Percentiles rank a stretch among this genome's conserved stretches.
Conservation (phyloP, 2,113 vertebrate species). For the Mesoclemmys tuberculata region DNA sequence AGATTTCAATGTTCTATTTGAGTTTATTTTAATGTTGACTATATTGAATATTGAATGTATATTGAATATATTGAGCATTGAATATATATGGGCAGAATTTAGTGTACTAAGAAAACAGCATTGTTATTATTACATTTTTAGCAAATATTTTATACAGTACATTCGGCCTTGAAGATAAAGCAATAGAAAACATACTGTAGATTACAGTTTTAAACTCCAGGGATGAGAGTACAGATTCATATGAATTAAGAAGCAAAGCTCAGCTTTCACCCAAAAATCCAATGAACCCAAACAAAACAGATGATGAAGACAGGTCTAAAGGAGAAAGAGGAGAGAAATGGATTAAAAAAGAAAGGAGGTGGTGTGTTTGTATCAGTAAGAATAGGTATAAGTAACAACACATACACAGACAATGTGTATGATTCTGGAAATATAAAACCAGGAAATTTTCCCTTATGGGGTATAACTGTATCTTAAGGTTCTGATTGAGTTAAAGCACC, state of each 20-base stretch:
- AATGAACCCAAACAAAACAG: rapidly evolving
- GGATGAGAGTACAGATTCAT: background rate
- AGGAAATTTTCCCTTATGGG: background rate
- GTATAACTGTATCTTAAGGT: background rate
- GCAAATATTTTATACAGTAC: background rate
- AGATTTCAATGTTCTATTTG: background rate
- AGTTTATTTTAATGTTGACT: background rate
- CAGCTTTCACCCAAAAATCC: background rate
- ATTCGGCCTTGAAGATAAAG: background rate
- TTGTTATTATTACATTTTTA: background rate
- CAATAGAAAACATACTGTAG: background rate
- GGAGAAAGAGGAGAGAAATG: background rate
- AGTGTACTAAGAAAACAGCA: background rate
- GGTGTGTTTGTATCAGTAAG: background rate
- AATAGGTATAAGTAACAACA: background rate
- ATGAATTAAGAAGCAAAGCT: background rate
- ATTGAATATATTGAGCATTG: no score
- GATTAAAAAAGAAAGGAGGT: rapidly evolving
- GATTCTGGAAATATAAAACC: background rate
- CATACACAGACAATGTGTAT: background rate
- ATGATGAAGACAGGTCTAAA: background rate
- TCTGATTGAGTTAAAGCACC: background rate
- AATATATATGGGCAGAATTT: background rate
- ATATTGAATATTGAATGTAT: no score
- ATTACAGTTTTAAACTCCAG: background rate